phyloP scores from a whole-genome alignment of 2,797 vertebrate species.

The Peromyscus eremicus region DNA sequence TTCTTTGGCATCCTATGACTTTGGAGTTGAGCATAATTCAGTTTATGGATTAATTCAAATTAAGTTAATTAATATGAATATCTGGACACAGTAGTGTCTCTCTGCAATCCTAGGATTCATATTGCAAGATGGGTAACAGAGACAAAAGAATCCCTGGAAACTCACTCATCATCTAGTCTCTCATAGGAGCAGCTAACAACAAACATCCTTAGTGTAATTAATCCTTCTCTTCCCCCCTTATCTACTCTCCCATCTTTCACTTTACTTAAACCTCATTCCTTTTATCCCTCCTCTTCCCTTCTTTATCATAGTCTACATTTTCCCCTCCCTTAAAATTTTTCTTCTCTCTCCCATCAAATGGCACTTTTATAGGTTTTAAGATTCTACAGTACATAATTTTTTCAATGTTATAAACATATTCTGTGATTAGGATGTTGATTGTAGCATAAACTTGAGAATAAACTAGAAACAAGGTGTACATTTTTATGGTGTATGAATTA shows the following conservation, averaged over 20 bases:
- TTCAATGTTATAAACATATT: neutral
- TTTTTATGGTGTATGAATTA: neutral
- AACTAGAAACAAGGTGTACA: neutral
- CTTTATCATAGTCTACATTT: neutral
- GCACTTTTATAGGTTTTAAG: too few relatives aligned
- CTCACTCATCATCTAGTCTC: neutral
- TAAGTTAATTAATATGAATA: too few relatives aligned
- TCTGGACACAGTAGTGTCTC: too few relatives aligned
- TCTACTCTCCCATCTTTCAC: neutral
- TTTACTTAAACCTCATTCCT: neutral
- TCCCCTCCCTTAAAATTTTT: neutral
- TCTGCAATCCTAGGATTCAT: neutral
- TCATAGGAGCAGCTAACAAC: neutral
- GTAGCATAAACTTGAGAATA: neutral
- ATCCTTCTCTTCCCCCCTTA: too few relatives aligned
- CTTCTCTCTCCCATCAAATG: neutral
- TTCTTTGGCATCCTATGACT: too few relatives aligned
- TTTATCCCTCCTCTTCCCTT: too few relatives aligned
- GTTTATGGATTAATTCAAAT: too few relatives aligned
- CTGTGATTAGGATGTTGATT: neutral
- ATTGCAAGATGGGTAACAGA: neutral
- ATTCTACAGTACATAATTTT: neutral
- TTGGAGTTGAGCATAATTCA: too few relatives aligned
- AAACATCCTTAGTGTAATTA: neutral
- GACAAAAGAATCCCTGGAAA: neutral